Evolutionary conservation across 2,888 invertebrate genomes (phyloP).

Genomic region (Nephrocerus scutellatus): DNA sequence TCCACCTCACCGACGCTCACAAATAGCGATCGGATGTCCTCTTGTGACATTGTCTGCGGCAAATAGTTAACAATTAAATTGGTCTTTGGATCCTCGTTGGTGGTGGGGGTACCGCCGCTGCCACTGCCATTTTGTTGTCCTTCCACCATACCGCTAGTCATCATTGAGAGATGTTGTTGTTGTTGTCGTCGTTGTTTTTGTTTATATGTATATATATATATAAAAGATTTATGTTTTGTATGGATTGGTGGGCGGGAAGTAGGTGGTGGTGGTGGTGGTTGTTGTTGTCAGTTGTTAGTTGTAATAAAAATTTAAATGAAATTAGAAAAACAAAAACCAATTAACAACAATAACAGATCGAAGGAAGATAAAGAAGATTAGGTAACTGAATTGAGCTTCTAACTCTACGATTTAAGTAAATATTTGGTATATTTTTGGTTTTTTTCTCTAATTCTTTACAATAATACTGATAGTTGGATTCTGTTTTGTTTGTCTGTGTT

Average conservation of each 20-base stretch:
- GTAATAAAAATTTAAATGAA: constrained; percentile 7
- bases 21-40: constrained; percentile 90
- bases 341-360: too few relatives aligned
- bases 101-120: constrained; percentile 31
- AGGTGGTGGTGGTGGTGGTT: constrained; percentile 20
- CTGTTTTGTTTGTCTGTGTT: background rate
- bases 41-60: constrained; percentile 90
- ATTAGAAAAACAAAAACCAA: too few relatives aligned
- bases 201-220: too few relatives aligned
- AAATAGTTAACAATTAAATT: constrained; percentile 94
- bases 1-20: constrained; percentile 94
- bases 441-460: constrained; percentile 1
- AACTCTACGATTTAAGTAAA: too few relatives aligned
- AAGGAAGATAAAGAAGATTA: too few relatives aligned
- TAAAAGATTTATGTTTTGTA: too few relatives aligned
- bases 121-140: constrained; percentile 69
- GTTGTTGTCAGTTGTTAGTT: constrained; percentile 25
- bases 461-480: constrained; percentile 13
- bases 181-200: constrained; percentile 13
- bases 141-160: constrained; percentile 49
- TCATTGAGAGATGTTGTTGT: constrained; percentile 23
- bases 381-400: too few relatives aligned
- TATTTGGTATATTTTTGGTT: constrained; percentile 3
- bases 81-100: constrained; percentile 73
- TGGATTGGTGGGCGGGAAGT: too few relatives aligned